Evolutionary conservation across 2,888 invertebrate species (phyloP).

Genomic region (Drosophila imparisetae): DNA sequence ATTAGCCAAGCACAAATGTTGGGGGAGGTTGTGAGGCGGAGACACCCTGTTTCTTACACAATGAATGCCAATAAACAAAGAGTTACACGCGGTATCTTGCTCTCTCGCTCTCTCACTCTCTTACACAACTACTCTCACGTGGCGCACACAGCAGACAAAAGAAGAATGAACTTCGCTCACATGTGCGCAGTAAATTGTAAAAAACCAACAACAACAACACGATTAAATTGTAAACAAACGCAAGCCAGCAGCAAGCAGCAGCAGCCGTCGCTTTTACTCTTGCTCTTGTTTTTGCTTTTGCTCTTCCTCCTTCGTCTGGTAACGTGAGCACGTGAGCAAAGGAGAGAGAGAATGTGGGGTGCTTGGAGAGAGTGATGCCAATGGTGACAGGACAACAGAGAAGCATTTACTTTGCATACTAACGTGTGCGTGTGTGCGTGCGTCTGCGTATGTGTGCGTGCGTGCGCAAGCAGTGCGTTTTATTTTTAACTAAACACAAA

Average conservation of each 20-base stretch:
- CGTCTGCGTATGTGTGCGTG: neutral
- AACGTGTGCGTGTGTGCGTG: neutral
- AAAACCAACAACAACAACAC: conserved; percentile 53
- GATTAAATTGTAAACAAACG: conserved; percentile 70
- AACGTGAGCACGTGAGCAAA: conserved; percentile 72
- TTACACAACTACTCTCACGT: conserved; percentile 17
- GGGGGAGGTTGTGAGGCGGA: conserved; percentile 4
- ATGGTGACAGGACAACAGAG: conserved; percentile 33
- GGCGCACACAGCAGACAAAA: neutral
- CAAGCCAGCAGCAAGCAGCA: conserved; percentile 20
- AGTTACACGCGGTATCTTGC: conserved; percentile 52
- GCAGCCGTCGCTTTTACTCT: conserved; percentile 43
- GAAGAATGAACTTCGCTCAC: conserved; percentile 48
- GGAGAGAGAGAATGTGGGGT: conserved; percentile 26
- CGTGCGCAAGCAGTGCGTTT: conserved; percentile 51
- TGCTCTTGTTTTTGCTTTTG: conserved; percentile 28
- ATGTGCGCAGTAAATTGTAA: conserved; percentile 68
- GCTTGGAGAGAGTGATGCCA: conserved; percentile 11
- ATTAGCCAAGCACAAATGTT: conserved; percentile 13
- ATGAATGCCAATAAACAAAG: conserved; percentile 42
- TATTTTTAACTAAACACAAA: conserved; percentile 69
- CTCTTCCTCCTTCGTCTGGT: conserved; percentile 41
- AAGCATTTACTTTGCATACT: neutral
- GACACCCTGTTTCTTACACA: conserved; percentile 63
- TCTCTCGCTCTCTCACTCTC: conserved; percentile 12